Evolutionary conservation across 37 sponge, comb jelly and placozoan species (phyloP).

Genomic region (Bolinopsis microptera): DNA sequence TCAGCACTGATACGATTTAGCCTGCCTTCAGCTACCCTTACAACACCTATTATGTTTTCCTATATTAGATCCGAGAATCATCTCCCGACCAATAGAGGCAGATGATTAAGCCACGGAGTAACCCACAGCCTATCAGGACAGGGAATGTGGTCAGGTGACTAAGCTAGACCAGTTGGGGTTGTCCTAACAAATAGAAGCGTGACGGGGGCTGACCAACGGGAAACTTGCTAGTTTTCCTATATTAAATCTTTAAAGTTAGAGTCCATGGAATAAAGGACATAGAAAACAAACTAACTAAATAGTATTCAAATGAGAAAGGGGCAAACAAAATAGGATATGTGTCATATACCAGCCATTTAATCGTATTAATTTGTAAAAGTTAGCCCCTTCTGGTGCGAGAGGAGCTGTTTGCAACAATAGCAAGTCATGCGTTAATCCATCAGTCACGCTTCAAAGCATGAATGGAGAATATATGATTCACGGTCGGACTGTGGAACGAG

Average conservation of each 20-base stretch:
- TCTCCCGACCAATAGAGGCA: background rate
- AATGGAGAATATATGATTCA: too few species aligned
- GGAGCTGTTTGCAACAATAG: background rate
- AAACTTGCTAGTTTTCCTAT: background rate
- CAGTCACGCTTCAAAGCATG: background rate
- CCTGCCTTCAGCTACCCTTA: background rate
- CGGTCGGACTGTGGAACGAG: too few species aligned
- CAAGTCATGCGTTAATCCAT: background rate
- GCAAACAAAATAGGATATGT: constrained; percentile 57
- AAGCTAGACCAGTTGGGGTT: background rate
- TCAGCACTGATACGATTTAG: background rate
- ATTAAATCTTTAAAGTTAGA: background rate
- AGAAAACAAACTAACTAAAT: constrained; percentile 6
- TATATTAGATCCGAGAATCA: background rate
- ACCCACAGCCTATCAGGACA: background rate
- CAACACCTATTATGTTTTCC: background rate
- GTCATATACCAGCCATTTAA: background rate
- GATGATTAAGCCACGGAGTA: background rate
- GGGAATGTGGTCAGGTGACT: background rate
- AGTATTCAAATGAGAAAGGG: constrained; percentile 48
- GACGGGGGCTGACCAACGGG: background rate
- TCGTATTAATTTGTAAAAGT: background rate
- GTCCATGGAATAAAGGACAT: background rate
- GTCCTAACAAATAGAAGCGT: background rate
- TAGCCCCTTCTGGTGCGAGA: background rate